Percentiles rank a stretch among this genome's conserved stretches.
These are phyloP conservation scores for Pelusios castaneus DNA, from an alignment of 2,113 vertebrate genomes.

Conservation along the genomic window DNA sequence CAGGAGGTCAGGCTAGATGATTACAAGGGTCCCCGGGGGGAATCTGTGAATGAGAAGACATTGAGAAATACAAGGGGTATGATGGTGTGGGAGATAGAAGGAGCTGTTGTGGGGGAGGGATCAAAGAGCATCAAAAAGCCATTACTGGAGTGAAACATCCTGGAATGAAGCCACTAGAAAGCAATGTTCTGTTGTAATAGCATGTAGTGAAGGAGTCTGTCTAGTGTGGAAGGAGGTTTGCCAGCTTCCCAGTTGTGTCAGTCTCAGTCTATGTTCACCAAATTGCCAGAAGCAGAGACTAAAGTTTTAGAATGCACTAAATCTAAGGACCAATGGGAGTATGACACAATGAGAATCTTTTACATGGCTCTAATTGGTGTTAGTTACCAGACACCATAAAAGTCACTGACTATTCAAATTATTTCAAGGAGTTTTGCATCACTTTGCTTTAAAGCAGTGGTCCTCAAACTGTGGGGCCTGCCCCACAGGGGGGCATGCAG, in stretches of 20 bases:
- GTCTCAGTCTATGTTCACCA: neutral
- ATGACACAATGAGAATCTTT: neutral
- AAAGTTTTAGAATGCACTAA: neutral
- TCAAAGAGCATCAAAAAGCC: neutral
- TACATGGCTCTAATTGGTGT: neutral
- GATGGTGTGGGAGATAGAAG: neutral
- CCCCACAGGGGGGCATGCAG: too few species aligned
- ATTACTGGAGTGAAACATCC: neutral
- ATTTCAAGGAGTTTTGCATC: slow-evolving; percentile 28
- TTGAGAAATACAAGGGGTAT: neutral
- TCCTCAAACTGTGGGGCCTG: too few species aligned
- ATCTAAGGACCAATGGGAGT: neutral
- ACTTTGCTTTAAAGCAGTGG: neutral
- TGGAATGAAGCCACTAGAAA: neutral
- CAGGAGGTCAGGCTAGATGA: neutral
- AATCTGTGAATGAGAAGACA: neutral
- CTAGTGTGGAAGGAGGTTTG: neutral
- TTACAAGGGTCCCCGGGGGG: neutral
- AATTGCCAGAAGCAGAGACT: neutral
- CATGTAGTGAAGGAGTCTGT: neutral
- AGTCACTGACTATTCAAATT: slow-evolving; percentile 20
- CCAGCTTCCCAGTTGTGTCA: neutral
- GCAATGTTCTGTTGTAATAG: neutral
- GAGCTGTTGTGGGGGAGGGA: too few species aligned
- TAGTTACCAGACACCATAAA: neutral